Base-by-base conservation (phyloP, 2,797 vertebrate genomes). In the Macroramphosus scolopax region DNA sequence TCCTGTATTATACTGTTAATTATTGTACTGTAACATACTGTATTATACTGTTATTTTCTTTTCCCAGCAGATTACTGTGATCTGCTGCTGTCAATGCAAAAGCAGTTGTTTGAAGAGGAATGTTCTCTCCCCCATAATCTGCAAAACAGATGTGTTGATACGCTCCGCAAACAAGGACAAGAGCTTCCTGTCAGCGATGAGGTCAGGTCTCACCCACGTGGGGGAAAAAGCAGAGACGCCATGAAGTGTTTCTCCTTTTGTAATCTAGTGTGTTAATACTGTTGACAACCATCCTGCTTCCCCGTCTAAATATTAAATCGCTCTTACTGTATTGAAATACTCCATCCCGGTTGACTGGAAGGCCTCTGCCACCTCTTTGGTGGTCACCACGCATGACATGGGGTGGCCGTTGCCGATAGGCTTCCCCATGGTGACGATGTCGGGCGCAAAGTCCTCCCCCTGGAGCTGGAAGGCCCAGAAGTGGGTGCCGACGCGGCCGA, bases 391-490 rank as follows among this genome's bases (percentile, higher is more conserved):
- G 14, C 97, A 98, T 5, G 96, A 95, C 91, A 99, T 82, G 5
- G 97, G 97, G 74, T 98, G 95, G 0, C 96, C 96, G 8, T 99
- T 99, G 40, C 96, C 96, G 12, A 99, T 98, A 1, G 97, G 95
- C 63, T 99, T 99, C 12, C 97, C 97, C 96, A 99, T 96, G 2
- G 97, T 99, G 69, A 99, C 92, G 3, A 98, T 97, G 68, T 99
- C 97, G 0, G 97, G 97, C 29, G 94, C 84, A 41, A 98, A 98
- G 54, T 95, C 93, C 14, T 93, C 85, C 0, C 94, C 96, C 58
- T 95, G 91, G 11, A 96, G 87, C 69, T 98, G 95, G 79, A 99
- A 99, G 24, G 90, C 94, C 97, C 97, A 99, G 63, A 98, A 98
- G 74, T 92, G 87, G 40, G 85, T 91, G 17, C 96, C 97, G 5